Evolutionary conservation across 2,888 invertebrate species (phyloP).

Genomic region (Exephanes ischioxanthus): DNA sequence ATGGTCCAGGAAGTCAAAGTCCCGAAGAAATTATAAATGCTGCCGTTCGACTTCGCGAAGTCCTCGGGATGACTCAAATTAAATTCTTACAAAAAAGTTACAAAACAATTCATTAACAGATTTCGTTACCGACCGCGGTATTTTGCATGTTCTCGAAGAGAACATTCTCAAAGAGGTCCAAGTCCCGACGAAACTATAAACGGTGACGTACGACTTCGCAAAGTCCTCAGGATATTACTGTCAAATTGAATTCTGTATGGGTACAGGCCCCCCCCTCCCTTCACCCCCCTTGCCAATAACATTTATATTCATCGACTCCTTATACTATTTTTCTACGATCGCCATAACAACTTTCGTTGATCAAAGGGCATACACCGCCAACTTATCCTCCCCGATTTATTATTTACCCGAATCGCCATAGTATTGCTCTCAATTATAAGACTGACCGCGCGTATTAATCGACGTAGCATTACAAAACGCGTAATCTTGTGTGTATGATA

Average conservation of each 20-base stretch:
- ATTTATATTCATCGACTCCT: not conserved
- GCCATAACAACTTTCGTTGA: not conserved
- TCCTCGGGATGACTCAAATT: too few relatives aligned
- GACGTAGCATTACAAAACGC: conserved; percentile 65
- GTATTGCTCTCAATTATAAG: conserved; percentile 73
- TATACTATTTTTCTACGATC: conserved; percentile 15
- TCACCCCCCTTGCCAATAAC: not conserved
- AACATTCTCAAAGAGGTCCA: not conserved
- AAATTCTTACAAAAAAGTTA: too few relatives aligned
- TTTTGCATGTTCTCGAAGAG: not conserved
- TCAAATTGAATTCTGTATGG: too few relatives aligned
- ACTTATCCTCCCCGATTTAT: not conserved
- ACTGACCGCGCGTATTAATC: conserved; percentile 71
- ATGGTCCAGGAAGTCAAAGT: not conserved
- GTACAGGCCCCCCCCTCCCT: not conserved
- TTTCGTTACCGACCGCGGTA: not conserved
- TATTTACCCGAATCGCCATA: conserved; percentile 57
- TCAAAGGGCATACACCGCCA: not conserved
- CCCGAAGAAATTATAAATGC: too few relatives aligned
- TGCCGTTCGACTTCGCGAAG: too few relatives aligned
- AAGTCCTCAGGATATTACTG: too few relatives aligned
- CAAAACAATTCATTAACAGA: not conserved
- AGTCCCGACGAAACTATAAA: too few relatives aligned
- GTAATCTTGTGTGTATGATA: conserved; percentile 53
- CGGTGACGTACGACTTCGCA: too few relatives aligned